Conservation (phyloP, 2,888 invertebrate species). For the Coleophora flavipennella region DNA sequence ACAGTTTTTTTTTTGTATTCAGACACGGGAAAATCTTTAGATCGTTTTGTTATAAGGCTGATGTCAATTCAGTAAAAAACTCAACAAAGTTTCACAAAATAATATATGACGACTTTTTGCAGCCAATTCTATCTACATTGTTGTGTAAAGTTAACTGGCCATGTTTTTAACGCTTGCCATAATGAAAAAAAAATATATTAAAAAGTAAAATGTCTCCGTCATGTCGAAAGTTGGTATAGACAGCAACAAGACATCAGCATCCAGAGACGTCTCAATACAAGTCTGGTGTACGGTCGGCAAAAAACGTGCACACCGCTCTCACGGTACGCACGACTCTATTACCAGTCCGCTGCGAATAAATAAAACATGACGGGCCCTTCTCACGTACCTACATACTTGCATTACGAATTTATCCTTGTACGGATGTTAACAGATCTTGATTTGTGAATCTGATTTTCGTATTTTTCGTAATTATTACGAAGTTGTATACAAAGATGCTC, state of each 20-base stretch:
- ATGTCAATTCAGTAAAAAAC: neutral
- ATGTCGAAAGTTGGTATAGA: slow-evolving; percentile 58
- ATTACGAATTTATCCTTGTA: slow-evolving; percentile 45
- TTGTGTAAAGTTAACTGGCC: neutral
- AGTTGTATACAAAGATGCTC: too few relatives aligned
- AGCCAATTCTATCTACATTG: neutral
- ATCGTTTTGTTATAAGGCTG: neutral
- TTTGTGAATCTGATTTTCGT: slow-evolving; percentile 56
- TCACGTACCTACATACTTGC: slow-evolving; percentile 54
- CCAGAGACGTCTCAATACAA: slow-evolving; percentile 68
- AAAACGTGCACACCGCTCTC: slow-evolving; percentile 66
- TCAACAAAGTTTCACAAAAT: neutral
- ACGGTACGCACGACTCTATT: slow-evolving; percentile 71
- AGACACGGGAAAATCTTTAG: neutral
- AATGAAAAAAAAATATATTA: slow-evolving; percentile 35
- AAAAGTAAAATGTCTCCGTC: slow-evolving; percentile 55
- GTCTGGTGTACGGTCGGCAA: slow-evolving; percentile 52
- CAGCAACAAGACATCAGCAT: slow-evolving; percentile 68
- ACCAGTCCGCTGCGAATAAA: slow-evolving; percentile 65
- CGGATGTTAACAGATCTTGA: slow-evolving; percentile 63
- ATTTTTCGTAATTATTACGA: slow-evolving; percentile 31
- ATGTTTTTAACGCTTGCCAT: slow-evolving; percentile 21
- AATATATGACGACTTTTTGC: too few relatives aligned
- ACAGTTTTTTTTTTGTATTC: neutral
- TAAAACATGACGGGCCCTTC: slow-evolving; percentile 72